phyloP scores from a whole-genome alignment of 2,113 vertebrate species.

The Acinonyx jubatus region DNA sequence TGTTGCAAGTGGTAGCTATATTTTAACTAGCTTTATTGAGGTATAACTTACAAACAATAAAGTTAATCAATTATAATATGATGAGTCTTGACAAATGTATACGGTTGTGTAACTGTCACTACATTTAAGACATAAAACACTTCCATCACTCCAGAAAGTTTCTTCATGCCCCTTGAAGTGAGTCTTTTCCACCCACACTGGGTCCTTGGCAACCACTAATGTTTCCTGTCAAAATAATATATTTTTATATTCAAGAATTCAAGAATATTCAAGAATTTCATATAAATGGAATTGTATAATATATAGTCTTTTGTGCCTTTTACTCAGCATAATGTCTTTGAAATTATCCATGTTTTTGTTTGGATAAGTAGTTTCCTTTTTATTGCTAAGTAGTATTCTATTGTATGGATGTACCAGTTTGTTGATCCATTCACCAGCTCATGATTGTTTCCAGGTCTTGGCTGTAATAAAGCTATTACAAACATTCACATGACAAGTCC shows the following conservation, averaged over 20 bases:
- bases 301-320: background rate
- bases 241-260: too few species aligned
- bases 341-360: background rate
- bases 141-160: background rate
- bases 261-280: background rate
- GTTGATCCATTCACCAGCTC: background rate
- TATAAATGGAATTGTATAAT: background rate
- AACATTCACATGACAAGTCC: background rate
- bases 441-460: background rate
- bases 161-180: background rate
- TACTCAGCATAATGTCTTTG: background rate
- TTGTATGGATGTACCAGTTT: background rate
- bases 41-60: slow-evolving; percentile 11
- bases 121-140: background rate
- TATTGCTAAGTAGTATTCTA: background rate
- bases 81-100: background rate
- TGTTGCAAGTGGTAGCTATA: background rate
- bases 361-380: background rate
- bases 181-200: background rate
- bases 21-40: slow-evolving; percentile 12
- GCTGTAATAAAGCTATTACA: background rate
- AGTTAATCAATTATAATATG: background rate
- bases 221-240: background rate
- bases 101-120: background rate
- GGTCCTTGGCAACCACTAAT: background rate